Conservation (phyloP, 2,888 invertebrate genomes). For the Trisateles emortualis region DNA sequence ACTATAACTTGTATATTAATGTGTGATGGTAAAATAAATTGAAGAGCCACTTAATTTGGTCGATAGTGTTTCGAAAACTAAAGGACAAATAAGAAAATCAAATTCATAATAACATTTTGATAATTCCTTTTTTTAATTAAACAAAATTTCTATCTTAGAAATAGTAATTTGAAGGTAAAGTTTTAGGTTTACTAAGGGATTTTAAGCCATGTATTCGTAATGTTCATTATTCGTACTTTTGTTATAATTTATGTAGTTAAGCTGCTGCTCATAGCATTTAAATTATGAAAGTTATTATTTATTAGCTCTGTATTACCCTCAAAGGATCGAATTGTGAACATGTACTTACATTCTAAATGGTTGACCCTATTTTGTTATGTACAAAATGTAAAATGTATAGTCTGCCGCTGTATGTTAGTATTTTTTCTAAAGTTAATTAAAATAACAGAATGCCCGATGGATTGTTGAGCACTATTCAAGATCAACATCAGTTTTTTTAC, state of each 20-base stretch:
- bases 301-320: slow-evolving; percentile 14
- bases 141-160: background rate
- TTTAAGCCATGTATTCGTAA: background rate
- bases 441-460: slow-evolving; percentile 38
- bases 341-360: slow-evolving; percentile 16
- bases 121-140: background rate
- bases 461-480: slow-evolving; percentile 20
- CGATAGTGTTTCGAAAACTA: background rate
- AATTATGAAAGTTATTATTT: slow-evolving; percentile 13
- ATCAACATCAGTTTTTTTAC: slow-evolving; percentile 3
- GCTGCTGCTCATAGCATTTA: background rate
- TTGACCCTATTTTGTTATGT: slow-evolving; percentile 28
- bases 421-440: slow-evolving; percentile 20
- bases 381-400: slow-evolving; percentile 22
- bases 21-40: too few species aligned
- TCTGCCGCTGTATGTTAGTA: slow-evolving; percentile 18
- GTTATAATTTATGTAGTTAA: background rate
- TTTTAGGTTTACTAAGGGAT: too few species aligned
- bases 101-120: background rate
- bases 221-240: slow-evolving; percentile 4
- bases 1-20: too few species aligned
- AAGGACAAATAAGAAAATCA: background rate
- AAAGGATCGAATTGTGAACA: slow-evolving; percentile 13
- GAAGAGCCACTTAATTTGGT: background rate
- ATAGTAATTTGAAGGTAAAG: background rate